Conservation (phyloP, 2,113 vertebrate genomes). For the Acinonyx jubatus region DNA sequence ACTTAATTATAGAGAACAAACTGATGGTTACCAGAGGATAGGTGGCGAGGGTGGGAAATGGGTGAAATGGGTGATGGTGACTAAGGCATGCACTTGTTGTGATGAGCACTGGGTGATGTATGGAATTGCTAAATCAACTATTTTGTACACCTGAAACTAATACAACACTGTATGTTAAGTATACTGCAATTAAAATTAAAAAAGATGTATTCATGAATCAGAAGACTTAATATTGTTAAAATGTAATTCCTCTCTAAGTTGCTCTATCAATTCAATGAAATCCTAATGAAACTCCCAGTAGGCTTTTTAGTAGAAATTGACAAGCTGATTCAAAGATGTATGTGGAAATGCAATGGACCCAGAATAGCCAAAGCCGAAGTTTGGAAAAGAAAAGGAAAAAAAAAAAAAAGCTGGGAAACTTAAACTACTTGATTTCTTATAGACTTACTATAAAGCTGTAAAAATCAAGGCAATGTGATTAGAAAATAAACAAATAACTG, state of each 20-base stretch:
- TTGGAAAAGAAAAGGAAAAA: neutral
- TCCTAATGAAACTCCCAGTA: neutral
- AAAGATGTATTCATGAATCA: neutral
- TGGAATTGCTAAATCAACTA: neutral
- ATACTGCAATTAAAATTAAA: neutral
- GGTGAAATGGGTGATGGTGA: neutral
- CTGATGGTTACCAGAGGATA: neutral
- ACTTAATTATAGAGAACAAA: neutral
- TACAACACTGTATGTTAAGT: neutral
- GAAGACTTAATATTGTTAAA: neutral
- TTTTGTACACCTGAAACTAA: neutral
- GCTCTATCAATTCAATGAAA: neutral
- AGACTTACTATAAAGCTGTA: neutral
- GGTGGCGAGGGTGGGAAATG: neutral
- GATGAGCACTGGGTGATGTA: neutral
- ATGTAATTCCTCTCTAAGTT: conserved; percentile 31
- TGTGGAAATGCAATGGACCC: neutral
- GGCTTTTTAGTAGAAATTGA: conserved; percentile 11
- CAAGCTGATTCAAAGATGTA: conserved; percentile 18
- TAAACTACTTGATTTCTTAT: neutral
- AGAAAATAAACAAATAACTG: neutral
- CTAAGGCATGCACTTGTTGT: neutral
- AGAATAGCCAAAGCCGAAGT: neutral
- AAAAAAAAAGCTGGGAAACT: neutral
- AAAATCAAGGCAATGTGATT: neutral